Evolutionary conservation across 2,797 vertebrate genomes (phyloP), one percentile per base, ranked within the genome.

Genomic region (Anas georgica): DNA sequence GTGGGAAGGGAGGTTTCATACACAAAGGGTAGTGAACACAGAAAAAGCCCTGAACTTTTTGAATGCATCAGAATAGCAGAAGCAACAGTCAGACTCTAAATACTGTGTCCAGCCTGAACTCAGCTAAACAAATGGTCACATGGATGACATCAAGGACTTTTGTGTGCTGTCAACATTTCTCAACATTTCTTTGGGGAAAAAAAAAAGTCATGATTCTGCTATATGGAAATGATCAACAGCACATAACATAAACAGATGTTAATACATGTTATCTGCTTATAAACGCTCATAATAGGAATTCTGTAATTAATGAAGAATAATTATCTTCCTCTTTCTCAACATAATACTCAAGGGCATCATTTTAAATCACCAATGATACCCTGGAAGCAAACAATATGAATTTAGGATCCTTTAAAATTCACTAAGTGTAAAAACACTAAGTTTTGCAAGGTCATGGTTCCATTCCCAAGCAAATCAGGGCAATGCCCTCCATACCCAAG

Each of bases 311-410:
- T 59, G 64, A 85, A 64, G 77, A 91, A 52, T 20, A 86, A 73
- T 85, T 55, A 22, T 55, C 69, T 52, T 78, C 58, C 52, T 60
- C 3, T 76, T 88, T 93, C 88, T 90, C 80, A 94, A 83, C n/a
- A 41, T 72, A 26, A 48, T 22, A 91, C 91, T 94, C 73, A 85
- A 87, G 78, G 94, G 80, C 91, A 92, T 86, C 0, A 69, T 86
- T 95, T 95, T 67, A 83, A 91, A 78, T 56, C 69, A 59, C 50
- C 43, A 75, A 67, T 43, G 37, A 17, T 79, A 52, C 75, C 59
- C 76, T 83, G 79, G 86, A 93, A 90, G 78, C 1, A 3, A 91
- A 83, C 76, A 63, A 72, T 43, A 76, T 88, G 63, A 91, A 75
- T 56, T 69, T n/a, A 92, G 89, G 73, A 73, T 26, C 89, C 74